These are phyloP conservation scores for Echiichthys vipera DNA, from an alignment of 2,797 vertebrate genomes.

Conservation along the genomic window DNA sequence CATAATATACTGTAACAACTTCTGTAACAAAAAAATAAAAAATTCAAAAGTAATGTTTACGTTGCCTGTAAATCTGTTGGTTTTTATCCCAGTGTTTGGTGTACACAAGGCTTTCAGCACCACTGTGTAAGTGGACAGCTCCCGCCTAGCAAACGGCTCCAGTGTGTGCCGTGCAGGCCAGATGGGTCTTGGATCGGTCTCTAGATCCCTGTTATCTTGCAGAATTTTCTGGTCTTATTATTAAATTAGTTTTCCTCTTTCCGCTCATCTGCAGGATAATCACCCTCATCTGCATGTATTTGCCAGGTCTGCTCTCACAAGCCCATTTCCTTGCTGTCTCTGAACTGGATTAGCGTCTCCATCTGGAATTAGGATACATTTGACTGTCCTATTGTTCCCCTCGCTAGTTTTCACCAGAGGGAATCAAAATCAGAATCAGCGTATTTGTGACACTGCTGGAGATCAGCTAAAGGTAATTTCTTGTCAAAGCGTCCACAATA, in stretches of 20 bases:
- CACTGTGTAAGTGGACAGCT: conserved; percentile 53
- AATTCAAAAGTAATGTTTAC: too few species aligned
- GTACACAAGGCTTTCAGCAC: conserved; percentile 55
- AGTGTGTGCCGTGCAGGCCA: conserved; percentile 54
- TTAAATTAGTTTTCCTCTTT: conserved; percentile 82
- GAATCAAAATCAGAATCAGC: conserved; percentile 60
- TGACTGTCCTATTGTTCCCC: conserved; percentile 73
- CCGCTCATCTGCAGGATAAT: conserved; percentile 80
- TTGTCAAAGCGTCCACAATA: conserved; percentile 32
- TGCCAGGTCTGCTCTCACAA: conserved; percentile 74
- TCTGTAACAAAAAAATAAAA: too few species aligned
- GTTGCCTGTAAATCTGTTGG: background rate
- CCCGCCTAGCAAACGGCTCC: conserved; percentile 42
- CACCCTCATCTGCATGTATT: conserved; percentile 76
- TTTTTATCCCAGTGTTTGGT: conserved; percentile 17
- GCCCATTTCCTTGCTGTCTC: conserved; percentile 77
- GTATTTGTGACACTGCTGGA: conserved; percentile 55
- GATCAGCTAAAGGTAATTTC: conserved; percentile 68
- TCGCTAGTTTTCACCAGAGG: conserved; percentile 49
- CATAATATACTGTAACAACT: too few species aligned
- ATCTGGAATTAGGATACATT: conserved; percentile 76
- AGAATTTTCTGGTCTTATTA: conserved; percentile 81
- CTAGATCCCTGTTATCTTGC: conserved; percentile 77
- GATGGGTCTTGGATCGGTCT: conserved; percentile 76
- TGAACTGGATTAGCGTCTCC: conserved; percentile 80